Percentiles rank a stretch among this genome's conserved stretches.
Conservation (phyloP, 2,888 invertebrate genomes). For the Ryuthela nishihirai region DNA sequence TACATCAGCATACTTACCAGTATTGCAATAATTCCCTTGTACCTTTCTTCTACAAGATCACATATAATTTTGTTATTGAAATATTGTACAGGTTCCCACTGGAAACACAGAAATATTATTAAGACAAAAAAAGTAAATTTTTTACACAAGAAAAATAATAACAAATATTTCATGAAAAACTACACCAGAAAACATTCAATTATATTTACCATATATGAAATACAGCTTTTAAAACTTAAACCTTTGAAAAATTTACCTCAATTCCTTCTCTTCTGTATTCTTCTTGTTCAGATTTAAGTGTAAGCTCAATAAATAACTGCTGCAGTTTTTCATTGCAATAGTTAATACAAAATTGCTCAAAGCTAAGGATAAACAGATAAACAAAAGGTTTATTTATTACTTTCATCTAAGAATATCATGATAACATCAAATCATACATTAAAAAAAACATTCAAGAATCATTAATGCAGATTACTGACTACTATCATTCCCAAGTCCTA, state of each 20-base stretch:
- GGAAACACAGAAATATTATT: conserved; percentile 10
- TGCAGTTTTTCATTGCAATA: conserved; percentile 94
- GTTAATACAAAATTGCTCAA: conserved; percentile 91
- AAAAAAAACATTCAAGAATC: too few relatives aligned
- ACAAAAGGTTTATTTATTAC: conserved; percentile 1
- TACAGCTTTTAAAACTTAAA: too few relatives aligned
- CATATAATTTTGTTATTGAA: conserved; percentile 93
- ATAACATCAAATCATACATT: too few relatives aligned
- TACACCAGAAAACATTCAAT: too few relatives aligned
- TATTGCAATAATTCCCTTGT: conserved; percentile 62
- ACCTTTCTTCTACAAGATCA: conserved; percentile 83
- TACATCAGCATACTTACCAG: conserved; percentile 48
- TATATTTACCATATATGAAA: too few relatives aligned
- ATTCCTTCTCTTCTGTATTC: conserved; percentile 88
- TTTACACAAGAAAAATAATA: neutral
- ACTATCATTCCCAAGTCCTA: too few relatives aligned
- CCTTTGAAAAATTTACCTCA: too few relatives aligned
- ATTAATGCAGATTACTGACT: too few relatives aligned
- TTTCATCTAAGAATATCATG: too few relatives aligned
- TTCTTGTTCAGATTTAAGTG: conserved; percentile 86
- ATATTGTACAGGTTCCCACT: conserved; percentile 80
- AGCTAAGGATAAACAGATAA: conserved; percentile 55
- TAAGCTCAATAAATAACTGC: conserved; percentile 87
- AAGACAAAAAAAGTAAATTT: neutral
- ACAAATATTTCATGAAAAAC: too few relatives aligned